Conservation (phyloP, 92 coral and sea anemone species). For the Siderastrea radians region DNA sequence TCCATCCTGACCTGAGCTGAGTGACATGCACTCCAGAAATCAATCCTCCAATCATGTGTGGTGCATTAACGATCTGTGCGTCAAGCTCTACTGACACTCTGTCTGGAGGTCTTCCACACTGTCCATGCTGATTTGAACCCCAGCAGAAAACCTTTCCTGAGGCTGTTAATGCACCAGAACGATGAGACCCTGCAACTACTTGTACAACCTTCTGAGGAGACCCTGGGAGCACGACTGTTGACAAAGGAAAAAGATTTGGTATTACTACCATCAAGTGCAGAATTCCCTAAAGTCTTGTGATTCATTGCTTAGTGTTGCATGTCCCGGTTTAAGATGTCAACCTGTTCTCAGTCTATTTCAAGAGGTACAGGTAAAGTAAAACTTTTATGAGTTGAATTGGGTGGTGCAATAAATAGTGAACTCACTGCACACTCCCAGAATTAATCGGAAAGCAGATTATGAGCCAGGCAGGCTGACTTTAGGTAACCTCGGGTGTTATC, state of each 20-base stretch:
- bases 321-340: too few relatives aligned
- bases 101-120: conserved; percentile 70
- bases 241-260: background rate
- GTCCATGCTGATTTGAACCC: conserved; percentile 92
- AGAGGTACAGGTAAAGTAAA: too few relatives aligned
- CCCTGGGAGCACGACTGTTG: conserved; percentile 53
- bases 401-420: too few relatives aligned
- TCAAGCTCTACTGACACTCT: background rate
- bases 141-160: conserved; percentile 78
- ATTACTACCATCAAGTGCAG: background rate
- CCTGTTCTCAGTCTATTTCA: too few relatives aligned
- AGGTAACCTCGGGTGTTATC: too few relatives aligned
- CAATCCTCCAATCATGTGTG: conserved; percentile 70
- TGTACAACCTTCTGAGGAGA: conserved; percentile 35
- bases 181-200: conserved; percentile 82
- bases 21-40: conserved; percentile 52
- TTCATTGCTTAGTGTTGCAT: too few relatives aligned
- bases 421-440: too few relatives aligned
- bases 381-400: too few relatives aligned
- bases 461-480: too few relatives aligned
- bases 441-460: too few relatives aligned
- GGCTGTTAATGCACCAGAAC: conserved; percentile 77
- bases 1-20: conserved; percentile 79
- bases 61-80: conserved; percentile 38
- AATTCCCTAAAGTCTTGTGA: too few relatives aligned